phyloP scores from a whole-genome alignment of 2,888 invertebrate species.

The Euphydryas editha region DNA sequence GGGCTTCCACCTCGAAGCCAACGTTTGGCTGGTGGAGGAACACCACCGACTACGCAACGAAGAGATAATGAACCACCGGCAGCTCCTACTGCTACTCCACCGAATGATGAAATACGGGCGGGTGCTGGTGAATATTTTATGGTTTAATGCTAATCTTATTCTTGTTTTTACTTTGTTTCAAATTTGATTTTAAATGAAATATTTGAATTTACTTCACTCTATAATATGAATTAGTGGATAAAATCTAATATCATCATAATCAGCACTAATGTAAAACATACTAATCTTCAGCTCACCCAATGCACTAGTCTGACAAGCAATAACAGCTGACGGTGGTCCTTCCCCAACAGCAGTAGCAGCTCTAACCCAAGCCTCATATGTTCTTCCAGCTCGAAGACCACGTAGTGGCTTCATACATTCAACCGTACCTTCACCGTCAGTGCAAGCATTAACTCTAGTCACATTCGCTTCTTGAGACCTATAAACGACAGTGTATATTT shows the following conservation, averaged over 20 bases:
- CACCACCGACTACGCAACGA: constrained; percentile 89
- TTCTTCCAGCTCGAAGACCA: constrained; percentile 87
- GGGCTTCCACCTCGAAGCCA: constrained; percentile 89
- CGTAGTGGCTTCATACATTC: constrained; percentile 85
- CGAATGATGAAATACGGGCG: constrained; percentile 93
- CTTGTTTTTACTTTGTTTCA: too few relatives aligned
- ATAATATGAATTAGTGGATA: too few relatives aligned
- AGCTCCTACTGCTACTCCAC: constrained; percentile 87
- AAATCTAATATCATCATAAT: neutral
- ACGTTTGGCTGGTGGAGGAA: constrained; percentile 89
- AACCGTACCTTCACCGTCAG: constrained; percentile 65
- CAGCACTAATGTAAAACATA: neutral
- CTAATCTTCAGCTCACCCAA: constrained; percentile 60
- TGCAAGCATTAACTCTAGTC: constrained; percentile 68
- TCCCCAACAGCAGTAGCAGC: constrained; percentile 92
- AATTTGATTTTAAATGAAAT: too few relatives aligned
- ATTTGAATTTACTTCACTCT: too few relatives aligned
- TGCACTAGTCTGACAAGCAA: constrained; percentile 76
- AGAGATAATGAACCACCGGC: constrained; percentile 87
- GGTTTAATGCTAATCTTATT: too few relatives aligned
- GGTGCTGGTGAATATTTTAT: constrained; percentile 83
- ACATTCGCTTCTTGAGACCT: constrained; percentile 75
- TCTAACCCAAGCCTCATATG: constrained; percentile 94
- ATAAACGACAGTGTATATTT: neutral
- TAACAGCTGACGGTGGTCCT: constrained; percentile 72